Evolutionary conservation across 1,140 invertebrate species (phyloP), one percentile per base, ranked within the genome.

Genomic region (Akabosia matsudoensis): DNA sequence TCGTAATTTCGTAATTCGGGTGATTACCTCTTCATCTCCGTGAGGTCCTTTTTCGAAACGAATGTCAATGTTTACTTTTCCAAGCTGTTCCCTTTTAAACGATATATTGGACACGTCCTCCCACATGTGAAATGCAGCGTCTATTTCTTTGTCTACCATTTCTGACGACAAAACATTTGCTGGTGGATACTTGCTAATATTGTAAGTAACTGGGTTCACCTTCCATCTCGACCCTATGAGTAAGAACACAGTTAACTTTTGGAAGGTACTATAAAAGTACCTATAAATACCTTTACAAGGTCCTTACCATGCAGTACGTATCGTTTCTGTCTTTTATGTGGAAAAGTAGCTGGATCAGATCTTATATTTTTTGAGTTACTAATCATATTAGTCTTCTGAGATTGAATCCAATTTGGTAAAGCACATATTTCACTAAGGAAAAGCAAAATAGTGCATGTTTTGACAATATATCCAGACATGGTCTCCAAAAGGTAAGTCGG

Each of bases 1-100:
- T 64, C 22, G 10, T 28, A 10, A 64, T 14, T 14, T 24, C 26
- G 61, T 14, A n/a, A n/a, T 61, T 61, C 24, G 14, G 7, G n/a
- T 61, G 24, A 61, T 70, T 72, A 72, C 70, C 33, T 72, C 70
- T 13, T 72, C 70, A 72, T 72, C 70, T 22, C 37, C 37, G 24
- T 72, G 70, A 37, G 7, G 30, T 45, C 24, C 26, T 22, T 33
- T 37, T 22, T 72, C 70, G 24, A 72, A 72, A 10, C 10, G 33
- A 37, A 72, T 72, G 7, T 37, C 70, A 72, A 72, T 72, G 26
- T 72, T 34, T 1, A 45, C 37, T 22, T 72, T 72, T 45, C 70
- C 70, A 13, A 13, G 1, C 1, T 13, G 10, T 18, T n/a, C 33
- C 33, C 26, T 72, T 26, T 45, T n/a, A 28, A 72, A 72, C 14